These are phyloP conservation scores for Matsumurasca onukii DNA, from an alignment of 1,140 invertebrate genomes.

Conservation along the genomic window DNA sequence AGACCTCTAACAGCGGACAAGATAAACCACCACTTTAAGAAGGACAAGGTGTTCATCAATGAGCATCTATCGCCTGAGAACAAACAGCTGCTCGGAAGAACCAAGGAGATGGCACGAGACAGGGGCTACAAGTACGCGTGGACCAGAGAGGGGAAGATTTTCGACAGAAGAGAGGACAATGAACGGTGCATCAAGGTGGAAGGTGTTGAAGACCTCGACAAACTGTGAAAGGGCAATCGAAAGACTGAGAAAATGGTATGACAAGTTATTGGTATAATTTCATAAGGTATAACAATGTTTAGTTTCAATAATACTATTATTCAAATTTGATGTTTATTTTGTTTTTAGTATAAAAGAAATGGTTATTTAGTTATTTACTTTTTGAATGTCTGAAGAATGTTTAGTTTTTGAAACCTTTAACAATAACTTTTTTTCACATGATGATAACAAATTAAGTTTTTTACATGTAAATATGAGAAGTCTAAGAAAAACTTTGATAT, in stretches of 20 bases:
- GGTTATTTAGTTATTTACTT: neutral
- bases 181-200: neutral
- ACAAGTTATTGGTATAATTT: neutral
- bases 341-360: neutral
- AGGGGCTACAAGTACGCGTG: neutral
- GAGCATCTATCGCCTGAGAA: too few relatives aligned
- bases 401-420: neutral
- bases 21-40: neutral
- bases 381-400: neutral
- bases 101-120: neutral
- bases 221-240: neutral
- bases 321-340: neutral
- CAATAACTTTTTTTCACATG: slow-evolving; percentile 2
- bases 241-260: too few relatives aligned
- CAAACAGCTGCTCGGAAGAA: neutral
- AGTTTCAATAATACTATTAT: too few relatives aligned
- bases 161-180: neutral
- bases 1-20: neutral
- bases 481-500: neutral
- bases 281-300: neutral
- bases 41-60: neutral
- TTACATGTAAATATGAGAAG: slow-evolving; percentile 20
- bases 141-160: too few relatives aligned
- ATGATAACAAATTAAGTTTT: slow-evolving; percentile 2
- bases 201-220: neutral